A percentile compares a stretch with the other conserved stretches of the same genome.
phyloP scores from a whole-genome alignment of 2,888 invertebrate species.

The Allolobophora icterica region DNA sequence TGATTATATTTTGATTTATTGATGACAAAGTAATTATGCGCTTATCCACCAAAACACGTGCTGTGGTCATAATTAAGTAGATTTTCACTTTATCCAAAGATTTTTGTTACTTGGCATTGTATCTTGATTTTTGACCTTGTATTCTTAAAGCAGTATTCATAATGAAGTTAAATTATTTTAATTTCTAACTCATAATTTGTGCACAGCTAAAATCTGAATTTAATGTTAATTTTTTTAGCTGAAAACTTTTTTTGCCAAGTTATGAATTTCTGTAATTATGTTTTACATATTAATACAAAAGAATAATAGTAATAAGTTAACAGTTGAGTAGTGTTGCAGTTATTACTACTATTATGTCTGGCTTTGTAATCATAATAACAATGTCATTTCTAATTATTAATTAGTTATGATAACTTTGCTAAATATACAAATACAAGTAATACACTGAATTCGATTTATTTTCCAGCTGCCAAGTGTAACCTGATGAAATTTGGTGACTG shows the following conservation, averaged over 20 bases:
- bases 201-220: too few species aligned
- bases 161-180: too few species aligned
- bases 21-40: not conserved
- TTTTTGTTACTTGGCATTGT: not conserved
- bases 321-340: not conserved
- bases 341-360: not conserved
- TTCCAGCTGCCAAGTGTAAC: slow-evolving; percentile 50
- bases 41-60: not conserved
- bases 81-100: not conserved
- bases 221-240: too few species aligned
- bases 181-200: not conserved
- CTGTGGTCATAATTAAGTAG: not conserved
- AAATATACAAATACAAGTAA: not conserved
- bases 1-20: not conserved
- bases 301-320: not conserved
- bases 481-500: slow-evolving; percentile 64
- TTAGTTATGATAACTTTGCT: not conserved
- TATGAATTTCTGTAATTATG: too few species aligned
- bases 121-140: not conserved
- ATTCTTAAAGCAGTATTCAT: not conserved
- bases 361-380: not conserved
- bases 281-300: too few species aligned
- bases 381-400: not conserved
- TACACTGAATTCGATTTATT: not conserved
- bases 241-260: too few species aligned